Evolutionary conservation across 2,797 vertebrate species (phyloP).

Genomic region (Sciurus vulgaris): DNA sequence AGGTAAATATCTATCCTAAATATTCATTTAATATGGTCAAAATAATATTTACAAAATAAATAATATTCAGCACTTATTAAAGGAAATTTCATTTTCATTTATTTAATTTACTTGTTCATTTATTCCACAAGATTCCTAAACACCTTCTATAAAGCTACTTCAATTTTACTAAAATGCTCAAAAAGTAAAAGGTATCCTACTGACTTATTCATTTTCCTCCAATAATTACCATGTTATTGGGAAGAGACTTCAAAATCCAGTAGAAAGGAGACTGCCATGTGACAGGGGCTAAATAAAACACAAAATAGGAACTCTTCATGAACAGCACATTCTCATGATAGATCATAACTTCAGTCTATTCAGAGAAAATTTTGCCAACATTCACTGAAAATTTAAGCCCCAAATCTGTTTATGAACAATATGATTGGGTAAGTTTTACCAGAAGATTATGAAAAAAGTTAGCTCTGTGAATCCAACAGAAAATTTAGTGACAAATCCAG

Average conservation of each 20-base stretch:
- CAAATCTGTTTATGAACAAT: background rate
- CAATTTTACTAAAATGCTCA: background rate
- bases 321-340: background rate
- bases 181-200: background rate
- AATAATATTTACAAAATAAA: background rate
- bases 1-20: background rate
- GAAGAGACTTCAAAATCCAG: background rate
- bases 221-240: background rate
- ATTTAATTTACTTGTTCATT: background rate
- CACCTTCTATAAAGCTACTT: background rate
- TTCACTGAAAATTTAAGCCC: background rate
- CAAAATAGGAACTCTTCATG: background rate
- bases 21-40: background rate
- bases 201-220: background rate
- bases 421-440: background rate
- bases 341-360: background rate
- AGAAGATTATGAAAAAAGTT: background rate
- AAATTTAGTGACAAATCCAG: background rate
- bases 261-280: background rate
- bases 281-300: background rate
- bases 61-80: background rate
- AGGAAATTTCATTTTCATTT: background rate
- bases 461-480: background rate
- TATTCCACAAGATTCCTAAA: background rate
- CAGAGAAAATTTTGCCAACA: background rate